Conservation (phyloP, 2,888 invertebrate genomes). For the Thereva unica region DNA sequence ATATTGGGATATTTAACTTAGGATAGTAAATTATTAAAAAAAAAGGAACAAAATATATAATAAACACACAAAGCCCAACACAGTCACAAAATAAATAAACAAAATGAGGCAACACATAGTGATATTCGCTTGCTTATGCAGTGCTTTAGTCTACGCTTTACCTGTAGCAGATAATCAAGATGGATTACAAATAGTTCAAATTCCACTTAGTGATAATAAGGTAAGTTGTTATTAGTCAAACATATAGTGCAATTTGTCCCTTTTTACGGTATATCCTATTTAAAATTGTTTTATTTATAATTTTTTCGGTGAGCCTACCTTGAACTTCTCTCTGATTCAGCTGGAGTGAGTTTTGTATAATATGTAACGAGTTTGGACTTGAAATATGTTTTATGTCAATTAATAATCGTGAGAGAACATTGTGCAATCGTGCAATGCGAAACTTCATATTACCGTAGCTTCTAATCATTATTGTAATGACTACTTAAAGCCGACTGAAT, state of each 20-base stretch:
- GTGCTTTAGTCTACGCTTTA: conserved; percentile 50
- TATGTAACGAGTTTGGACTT: not conserved
- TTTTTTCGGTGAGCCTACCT: not conserved
- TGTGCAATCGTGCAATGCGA: too few species aligned
- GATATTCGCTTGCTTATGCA: conserved; percentile 50
- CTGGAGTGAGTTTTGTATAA: not conserved
- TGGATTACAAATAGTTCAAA: conserved; percentile 56
- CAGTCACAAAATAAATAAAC: conserved; percentile 39
- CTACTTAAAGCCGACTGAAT: too few species aligned
- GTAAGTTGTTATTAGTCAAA: conserved; percentile 47
- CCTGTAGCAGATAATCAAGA: conserved; percentile 53
- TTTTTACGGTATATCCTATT: too few species aligned
- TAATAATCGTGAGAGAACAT: too few species aligned
- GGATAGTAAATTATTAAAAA: conserved; percentile 17
- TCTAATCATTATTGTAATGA: too few species aligned
- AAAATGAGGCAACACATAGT: conserved; percentile 50
- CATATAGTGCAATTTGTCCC: too few species aligned
- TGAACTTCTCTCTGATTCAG: not conserved
- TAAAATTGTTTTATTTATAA: not conserved
- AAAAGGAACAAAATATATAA: not conserved
- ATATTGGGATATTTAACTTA: conserved; percentile 20
- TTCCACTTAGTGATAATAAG: conserved; percentile 57
- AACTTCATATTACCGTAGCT: too few species aligned
- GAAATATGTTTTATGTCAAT: too few species aligned
- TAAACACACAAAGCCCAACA: conserved; percentile 33